Evolutionary conservation across 1,140 invertebrate genomes (phyloP), one percentile per base, ranked within the genome.

Genomic region (Neodiprion lecontei): DNA sequence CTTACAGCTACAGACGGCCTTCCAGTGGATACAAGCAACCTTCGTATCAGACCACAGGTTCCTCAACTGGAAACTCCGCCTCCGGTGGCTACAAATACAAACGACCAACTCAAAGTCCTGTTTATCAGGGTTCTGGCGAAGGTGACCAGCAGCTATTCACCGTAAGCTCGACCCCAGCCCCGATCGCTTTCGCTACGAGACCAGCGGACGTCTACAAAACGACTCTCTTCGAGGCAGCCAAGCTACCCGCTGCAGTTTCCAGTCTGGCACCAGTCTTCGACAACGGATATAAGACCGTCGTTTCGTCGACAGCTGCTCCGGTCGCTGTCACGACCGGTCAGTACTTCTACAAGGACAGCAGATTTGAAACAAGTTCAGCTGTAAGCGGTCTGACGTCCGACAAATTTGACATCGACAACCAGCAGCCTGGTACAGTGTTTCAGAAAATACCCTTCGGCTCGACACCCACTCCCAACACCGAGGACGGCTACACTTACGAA

Each of bases 401-500:
- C n/a, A 85, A 86, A 76, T 80, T 82, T 67, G 82, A 79, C 50
- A 78, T 86, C 48, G 78, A 81, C 7, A 83, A 84, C 47, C 83
- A 84, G 75, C 76, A 67, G 50, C 75, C 67, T 40, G 75, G 73
- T 14, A 78, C 66, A 11, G 21, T 69, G 79, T 79, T 21, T 80
- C 81, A 73, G 75, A 81, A 85, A 69, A 74, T 69, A 72, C 79
- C 80, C 67, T 79, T 79, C 68, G 78, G 80, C 9, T 85, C 81
- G 49, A 80, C 74, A 76, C 68, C 74, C 70, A 79, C 81, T 72
- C 78, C 76, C 28, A 85, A 85, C 69, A 85, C 83, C 61, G 86
- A 86, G 4, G 83, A 81, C 48, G 71, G 74, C 28, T 79, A 77
- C 23, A 69, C 68, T 17, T 81, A 79, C 74, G 28, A 78, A 21